phyloP scores from a whole-genome alignment of 2,888 invertebrate genomes.

The Callinectes sapidus region DNA sequence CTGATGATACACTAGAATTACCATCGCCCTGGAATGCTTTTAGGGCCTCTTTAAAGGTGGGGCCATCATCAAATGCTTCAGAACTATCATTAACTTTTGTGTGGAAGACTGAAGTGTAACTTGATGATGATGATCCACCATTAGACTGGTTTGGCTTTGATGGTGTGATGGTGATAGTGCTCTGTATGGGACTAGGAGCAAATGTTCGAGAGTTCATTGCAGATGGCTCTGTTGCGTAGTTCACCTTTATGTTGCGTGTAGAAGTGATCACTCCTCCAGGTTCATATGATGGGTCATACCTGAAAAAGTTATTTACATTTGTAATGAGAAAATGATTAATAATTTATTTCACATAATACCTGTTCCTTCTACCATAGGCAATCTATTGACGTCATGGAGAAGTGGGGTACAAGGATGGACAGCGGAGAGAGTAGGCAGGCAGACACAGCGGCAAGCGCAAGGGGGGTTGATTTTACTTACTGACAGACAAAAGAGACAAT shows the following conservation, averaged over 20 bases:
- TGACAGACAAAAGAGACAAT: too few species aligned
- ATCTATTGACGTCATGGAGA: too few species aligned
- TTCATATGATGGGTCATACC: conserved; percentile 72
- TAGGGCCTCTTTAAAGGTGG: conserved; percentile 73
- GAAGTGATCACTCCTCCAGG: conserved; percentile 69
- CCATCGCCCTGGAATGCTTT: conserved; percentile 71
- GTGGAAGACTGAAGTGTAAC: conserved; percentile 35
- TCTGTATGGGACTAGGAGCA: conserved; percentile 11
- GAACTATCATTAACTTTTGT: conserved; percentile 47
- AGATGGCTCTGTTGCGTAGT: conserved; percentile 52
- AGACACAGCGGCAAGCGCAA: too few species aligned
- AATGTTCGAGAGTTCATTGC: conserved; percentile 5
- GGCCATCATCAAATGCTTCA: conserved; percentile 72
- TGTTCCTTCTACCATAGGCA: too few species aligned
- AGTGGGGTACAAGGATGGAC: too few species aligned
- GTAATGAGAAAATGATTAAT: neutral
- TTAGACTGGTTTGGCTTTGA: conserved; percentile 50
- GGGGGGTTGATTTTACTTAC: too few species aligned
- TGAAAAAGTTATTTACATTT: conserved; percentile 41
- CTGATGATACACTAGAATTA: conserved; percentile 47
- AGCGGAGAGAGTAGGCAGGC: too few species aligned
- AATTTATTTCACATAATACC: too few species aligned
- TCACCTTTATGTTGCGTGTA: conserved; percentile 60
- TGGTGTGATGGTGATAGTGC: conserved; percentile 49
- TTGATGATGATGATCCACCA: conserved; percentile 39